Evolutionary conservation across 92 coral and sea anemone species (phyloP), one percentile per base, ranked within the genome.

Genomic region (Zoanthus solanderi): DNA sequence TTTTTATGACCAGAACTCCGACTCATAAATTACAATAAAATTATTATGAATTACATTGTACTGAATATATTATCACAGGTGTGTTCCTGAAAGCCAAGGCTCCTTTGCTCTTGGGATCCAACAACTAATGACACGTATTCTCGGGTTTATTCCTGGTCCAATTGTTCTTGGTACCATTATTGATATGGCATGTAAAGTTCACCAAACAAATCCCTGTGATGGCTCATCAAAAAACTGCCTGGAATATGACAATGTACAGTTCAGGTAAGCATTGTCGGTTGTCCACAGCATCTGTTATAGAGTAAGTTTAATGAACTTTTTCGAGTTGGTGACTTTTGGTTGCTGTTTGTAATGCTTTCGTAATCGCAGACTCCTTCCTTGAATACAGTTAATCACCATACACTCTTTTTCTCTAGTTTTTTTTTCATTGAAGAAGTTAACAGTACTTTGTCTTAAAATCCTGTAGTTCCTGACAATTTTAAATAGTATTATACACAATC

Each of bases 61-160:
- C 44, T 28, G n/a, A 7, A 2, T 52, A 9, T 89, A 73, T 54
- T n/a, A 13, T 87, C 44, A 42, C 74, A 97, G 99, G 76, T 94
- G 97, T 84, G 95, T 97, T 48, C 96, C 99, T 28, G 98, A 95
- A 81, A 97, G 99, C 60, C 95, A 97, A 71, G 99, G 98, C 1
- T 97, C 99, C 0, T 97, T 97, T 90, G 99, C 98, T 6, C 93
- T 97, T 60, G 99, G 99, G 28, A 93, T 95, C 16, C 93, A 95
- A 75, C 99, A 97, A 76, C 84, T 97, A 3, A 93, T 97, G 71
- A 93, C 93, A 9, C 93, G 98, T 17, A 83, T 97, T 54, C 78
- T 97, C 16, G 99, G 95, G 4, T 97, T 97, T 84, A 97, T 97
- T 71, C 99, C 99, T 46, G 91, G 92, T 28, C 99, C 99, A 16